Evolutionary conservation across 2,888 invertebrate species (phyloP).

Genomic region (Neocrepidodera transversa): DNA sequence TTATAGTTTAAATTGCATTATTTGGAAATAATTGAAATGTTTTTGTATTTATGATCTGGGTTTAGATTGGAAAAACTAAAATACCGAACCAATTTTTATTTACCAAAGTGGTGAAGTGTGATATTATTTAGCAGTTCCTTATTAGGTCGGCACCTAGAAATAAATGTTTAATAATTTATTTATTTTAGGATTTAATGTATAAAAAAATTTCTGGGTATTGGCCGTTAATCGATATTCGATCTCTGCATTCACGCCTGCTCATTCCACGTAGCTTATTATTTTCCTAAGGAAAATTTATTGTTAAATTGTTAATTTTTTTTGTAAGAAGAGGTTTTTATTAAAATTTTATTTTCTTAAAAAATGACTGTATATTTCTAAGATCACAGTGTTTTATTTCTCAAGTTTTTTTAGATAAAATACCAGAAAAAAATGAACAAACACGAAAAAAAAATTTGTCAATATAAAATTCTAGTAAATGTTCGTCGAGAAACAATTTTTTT

Average conservation of each 20-base stretch:
- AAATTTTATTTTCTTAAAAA: conserved; percentile 36
- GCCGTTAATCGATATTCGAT: background rate
- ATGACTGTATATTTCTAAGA: conserved; percentile 29
- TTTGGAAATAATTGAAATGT: no score
- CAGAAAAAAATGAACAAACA: no score
- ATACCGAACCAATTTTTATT: background rate
- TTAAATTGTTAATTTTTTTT: conserved; percentile 35
- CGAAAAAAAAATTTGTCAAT: no score
- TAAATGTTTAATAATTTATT: background rate
- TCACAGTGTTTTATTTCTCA: conserved; percentile 35
- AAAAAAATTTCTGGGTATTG: background rate
- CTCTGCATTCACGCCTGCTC: conserved; percentile 9
- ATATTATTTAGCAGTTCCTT: background rate
- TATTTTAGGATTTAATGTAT: background rate
- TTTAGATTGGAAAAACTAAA: background rate
- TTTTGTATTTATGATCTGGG: no score
- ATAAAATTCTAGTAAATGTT: no score
- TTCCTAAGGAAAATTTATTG: conserved; percentile 30
- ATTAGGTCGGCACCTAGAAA: conserved; percentile 1
- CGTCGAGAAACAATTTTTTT: no score
- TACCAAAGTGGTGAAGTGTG: conserved; percentile 28
- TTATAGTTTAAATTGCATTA: no score
- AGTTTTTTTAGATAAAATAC: no score
- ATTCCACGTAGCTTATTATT: conserved; percentile 22
- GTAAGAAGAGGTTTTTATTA: conserved; percentile 30